phyloP scores from a whole-genome alignment of 2,113 vertebrate species.

The Serilophus lunatus region DNA sequence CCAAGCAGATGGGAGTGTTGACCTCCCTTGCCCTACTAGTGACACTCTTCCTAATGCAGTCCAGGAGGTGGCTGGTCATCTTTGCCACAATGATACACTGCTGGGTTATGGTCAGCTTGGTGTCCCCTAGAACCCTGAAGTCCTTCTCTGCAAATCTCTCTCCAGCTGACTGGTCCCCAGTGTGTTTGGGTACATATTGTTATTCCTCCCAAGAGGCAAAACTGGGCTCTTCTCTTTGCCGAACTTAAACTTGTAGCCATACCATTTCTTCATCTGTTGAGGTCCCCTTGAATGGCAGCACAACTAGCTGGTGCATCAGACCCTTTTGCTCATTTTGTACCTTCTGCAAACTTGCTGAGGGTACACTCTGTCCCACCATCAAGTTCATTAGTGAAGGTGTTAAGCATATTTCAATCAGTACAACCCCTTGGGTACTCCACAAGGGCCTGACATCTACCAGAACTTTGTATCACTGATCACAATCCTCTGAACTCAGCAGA shows the following conservation, averaged over 20 bases:
- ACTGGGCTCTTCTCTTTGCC: neutral
- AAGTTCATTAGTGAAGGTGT: neutral
- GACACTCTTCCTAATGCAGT: neutral
- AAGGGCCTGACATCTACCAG: neutral
- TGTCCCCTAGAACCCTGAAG: neutral
- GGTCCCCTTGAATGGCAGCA: neutral
- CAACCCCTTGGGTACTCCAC: neutral
- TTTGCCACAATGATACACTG: neutral
- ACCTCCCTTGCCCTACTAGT: neutral
- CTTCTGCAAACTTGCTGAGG: neutral
- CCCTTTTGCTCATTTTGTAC: neutral
- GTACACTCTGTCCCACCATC: neutral
- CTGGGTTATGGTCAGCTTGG: neutral
- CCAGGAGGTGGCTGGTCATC: neutral
- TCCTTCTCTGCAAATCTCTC: neutral
- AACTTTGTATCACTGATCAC: accelerated
- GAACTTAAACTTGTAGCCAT: neutral
- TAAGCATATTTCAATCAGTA: neutral
- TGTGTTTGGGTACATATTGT: neutral
- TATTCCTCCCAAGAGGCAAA: neutral
- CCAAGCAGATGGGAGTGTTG: neutral
- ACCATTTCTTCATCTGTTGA: neutral
- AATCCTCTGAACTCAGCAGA: neutral
- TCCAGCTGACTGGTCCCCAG: neutral
- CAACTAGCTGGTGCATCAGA: neutral